Conservation (phyloP, 2,113 vertebrate genomes). For the Dermatemys mawii region DNA sequence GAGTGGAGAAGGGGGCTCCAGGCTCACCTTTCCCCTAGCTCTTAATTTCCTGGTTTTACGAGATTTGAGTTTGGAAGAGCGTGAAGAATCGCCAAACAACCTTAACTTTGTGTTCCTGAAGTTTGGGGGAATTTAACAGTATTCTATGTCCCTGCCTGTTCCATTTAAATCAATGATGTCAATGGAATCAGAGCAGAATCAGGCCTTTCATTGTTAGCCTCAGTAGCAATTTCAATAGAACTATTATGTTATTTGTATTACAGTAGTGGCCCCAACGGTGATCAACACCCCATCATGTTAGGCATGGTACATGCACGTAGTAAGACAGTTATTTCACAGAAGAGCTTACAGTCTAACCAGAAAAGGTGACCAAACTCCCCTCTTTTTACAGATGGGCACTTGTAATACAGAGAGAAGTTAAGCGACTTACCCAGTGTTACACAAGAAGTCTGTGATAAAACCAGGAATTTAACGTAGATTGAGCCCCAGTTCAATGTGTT, state of each 20-base stretch:
- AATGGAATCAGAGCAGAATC: fast-evolving
- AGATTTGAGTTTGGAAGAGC: not conserved
- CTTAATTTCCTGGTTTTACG: not conserved
- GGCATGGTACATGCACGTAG: not conserved
- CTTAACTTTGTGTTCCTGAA: not conserved
- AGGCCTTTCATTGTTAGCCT: not conserved
- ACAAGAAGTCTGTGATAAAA: not conserved
- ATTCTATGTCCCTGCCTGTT: not conserved
- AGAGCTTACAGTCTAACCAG: not conserved
- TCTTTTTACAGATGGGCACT: not conserved
- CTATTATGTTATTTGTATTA: not conserved
- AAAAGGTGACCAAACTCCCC: not conserved
- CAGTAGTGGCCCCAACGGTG: not conserved
- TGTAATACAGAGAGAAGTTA: not conserved
- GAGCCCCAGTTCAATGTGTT: not conserved
- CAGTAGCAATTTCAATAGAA: not conserved
- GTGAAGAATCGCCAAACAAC: not conserved
- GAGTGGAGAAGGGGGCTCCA: not conserved
- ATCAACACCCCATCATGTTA: not conserved
- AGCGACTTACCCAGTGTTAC: not conserved
- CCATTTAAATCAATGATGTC: not conserved
- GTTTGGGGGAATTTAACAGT: not conserved
- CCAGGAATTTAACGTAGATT: not conserved
- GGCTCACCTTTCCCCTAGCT: not conserved
- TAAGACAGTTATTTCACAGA: not conserved